Evolutionary conservation across 2,888 invertebrate species (phyloP).

Genomic region (Dryomyza anilis): DNA sequence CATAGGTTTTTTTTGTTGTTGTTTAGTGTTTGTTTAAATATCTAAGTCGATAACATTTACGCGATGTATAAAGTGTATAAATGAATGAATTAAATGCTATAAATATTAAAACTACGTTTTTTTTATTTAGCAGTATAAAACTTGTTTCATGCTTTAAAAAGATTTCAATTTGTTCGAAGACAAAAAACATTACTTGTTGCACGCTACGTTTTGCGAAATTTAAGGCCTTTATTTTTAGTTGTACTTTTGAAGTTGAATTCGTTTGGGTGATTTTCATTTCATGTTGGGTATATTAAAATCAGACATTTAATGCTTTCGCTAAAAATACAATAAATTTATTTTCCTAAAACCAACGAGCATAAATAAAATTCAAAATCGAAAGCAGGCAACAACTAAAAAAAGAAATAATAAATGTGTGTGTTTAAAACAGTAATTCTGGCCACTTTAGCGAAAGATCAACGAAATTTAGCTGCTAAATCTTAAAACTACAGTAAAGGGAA

Average conservation of each 20-base stretch:
- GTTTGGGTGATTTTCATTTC: slow-evolving; percentile 13
- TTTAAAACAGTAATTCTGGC: background rate
- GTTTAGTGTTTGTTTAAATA: no score
- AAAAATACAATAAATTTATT: background rate
- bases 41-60: background rate
- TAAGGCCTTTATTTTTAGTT: slow-evolving; percentile 18
- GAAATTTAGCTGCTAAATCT: no score
- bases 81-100: slow-evolving; percentile 12
- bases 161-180: slow-evolving; percentile 5
- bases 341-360: background rate
- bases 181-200: background rate
- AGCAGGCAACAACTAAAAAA: background rate
- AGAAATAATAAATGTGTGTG: background rate
- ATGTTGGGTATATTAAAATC: background rate
- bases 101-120: background rate
- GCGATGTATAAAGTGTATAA: slow-evolving; percentile 4
- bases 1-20: no score
- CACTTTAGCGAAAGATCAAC: no score
- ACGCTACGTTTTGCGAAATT: slow-evolving; percentile 6
- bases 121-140: slow-evolving; percentile 7
- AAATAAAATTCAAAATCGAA: background rate
- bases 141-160: slow-evolving; percentile 6
- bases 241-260: slow-evolving; percentile 14
- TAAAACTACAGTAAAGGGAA: no score
- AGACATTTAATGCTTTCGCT: background rate